Conservation (phyloP, 2,797 vertebrate species). For the Alca torda region DNA sequence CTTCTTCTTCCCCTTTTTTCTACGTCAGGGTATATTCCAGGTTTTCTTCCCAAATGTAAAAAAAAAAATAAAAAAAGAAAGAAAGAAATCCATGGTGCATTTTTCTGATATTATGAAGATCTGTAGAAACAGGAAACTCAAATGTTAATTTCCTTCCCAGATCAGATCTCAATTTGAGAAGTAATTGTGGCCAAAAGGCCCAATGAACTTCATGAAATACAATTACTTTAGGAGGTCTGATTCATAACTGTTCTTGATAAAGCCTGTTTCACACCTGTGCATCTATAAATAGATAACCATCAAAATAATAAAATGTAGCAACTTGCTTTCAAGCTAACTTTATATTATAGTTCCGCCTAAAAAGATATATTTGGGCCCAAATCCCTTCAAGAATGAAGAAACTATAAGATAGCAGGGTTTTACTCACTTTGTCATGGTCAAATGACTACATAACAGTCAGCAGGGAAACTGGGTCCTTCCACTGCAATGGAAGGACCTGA, state of each 20-base stretch:
- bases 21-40: neutral
- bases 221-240: neutral
- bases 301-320: neutral
- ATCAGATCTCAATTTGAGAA: neutral
- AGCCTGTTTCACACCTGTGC: neutral
- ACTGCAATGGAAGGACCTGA: neutral
- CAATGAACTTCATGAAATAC: neutral
- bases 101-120: neutral
- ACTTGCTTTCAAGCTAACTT: neutral
- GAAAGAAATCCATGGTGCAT: neutral
- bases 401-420: neutral
- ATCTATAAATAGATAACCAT: neutral
- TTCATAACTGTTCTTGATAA: neutral
- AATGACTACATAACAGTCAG: neutral
- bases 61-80: too few relatives aligned
- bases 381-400: neutral
- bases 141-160: neutral
- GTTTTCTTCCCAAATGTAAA: neutral
- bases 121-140: neutral
- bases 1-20: neutral
- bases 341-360: neutral
- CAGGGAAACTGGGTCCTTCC: neutral
- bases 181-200: neutral
- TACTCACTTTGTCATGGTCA: neutral
- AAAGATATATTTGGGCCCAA: neutral